phyloP scores from a whole-genome alignment of 2,797 vertebrate genomes.

The Darevskia nairensis region DNA sequence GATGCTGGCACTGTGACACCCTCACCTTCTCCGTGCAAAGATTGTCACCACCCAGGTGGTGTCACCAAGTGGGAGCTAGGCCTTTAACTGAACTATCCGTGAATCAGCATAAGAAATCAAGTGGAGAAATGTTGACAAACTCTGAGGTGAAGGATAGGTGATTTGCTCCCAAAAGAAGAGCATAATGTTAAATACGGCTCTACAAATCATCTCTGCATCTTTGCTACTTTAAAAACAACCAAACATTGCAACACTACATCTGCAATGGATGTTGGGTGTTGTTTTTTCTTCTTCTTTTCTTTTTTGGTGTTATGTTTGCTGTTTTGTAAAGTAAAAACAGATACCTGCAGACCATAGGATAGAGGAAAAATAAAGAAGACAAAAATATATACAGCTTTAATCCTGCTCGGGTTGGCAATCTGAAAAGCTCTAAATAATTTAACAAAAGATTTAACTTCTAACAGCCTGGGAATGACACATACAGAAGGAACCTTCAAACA shows the following conservation, averaged over 20 bases:
- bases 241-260: conserved; percentile 8
- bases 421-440: conserved; percentile 81
- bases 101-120: conserved; percentile 14
- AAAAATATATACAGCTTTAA: conserved; percentile 70
- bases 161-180: conserved; percentile 12
- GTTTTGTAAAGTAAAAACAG: conserved; percentile 65
- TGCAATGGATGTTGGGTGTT: conserved; percentile 46
- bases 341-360: conserved; percentile 79
- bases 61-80: background rate
- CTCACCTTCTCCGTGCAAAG: background rate
- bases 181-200: background rate
- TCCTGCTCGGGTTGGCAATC: conserved; percentile 76
- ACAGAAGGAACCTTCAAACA: conserved; percentile 75
- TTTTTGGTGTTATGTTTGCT: conserved; percentile 41
- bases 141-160: background rate
- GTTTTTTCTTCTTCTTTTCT: conserved; percentile 33
- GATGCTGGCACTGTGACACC: background rate
- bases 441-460: conserved; percentile 85
- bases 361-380: conserved; percentile 71
- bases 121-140: background rate
- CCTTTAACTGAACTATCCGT: background rate
- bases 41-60: background rate
- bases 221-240: conserved; percentile 25
- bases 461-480: conserved; percentile 75
- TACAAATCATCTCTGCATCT: conserved; percentile 5